Percentiles rank a stretch among this genome's conserved stretches.
phyloP scores from a whole-genome alignment of 2,113 vertebrate species.

The Microtus oregoni region DNA sequence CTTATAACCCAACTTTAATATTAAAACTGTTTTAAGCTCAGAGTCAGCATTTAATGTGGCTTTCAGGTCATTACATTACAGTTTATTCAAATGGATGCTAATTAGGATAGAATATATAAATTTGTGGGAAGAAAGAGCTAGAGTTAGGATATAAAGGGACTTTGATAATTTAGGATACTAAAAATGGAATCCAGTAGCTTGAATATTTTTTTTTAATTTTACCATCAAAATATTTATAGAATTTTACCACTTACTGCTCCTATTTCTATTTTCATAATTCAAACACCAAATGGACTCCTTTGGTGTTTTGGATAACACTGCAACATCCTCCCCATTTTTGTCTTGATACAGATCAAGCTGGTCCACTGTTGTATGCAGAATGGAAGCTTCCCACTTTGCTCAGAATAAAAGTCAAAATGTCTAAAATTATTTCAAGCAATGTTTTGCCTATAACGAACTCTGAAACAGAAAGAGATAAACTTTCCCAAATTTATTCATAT shows the following conservation, averaged over 20 bases:
- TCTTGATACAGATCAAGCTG: background rate
- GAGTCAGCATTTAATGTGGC: background rate
- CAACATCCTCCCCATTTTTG: background rate
- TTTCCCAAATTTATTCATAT: background rate
- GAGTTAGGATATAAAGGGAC: background rate
- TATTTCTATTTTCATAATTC: background rate
- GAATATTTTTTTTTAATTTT: background rate
- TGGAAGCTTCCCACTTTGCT: background rate
- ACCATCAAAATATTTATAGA: constrained; percentile 9
- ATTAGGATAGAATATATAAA: background rate
- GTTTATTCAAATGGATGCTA: background rate
- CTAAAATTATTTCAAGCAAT: background rate
- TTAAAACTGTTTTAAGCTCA: constrained; percentile 11
- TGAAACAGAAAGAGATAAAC: background rate
- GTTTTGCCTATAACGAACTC: background rate
- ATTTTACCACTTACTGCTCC: background rate
- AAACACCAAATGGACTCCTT: background rate
- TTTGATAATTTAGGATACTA: background rate
- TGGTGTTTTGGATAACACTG: background rate
- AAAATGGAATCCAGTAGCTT: background rate
- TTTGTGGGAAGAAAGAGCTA: background rate
- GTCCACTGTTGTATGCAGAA: background rate
- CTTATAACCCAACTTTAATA: background rate
- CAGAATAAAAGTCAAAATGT: background rate
- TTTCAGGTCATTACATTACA: background rate